These are phyloP conservation scores for Labeo rohita DNA, from an alignment of 2,113 vertebrate genomes.

Conservation along the genomic window DNA sequence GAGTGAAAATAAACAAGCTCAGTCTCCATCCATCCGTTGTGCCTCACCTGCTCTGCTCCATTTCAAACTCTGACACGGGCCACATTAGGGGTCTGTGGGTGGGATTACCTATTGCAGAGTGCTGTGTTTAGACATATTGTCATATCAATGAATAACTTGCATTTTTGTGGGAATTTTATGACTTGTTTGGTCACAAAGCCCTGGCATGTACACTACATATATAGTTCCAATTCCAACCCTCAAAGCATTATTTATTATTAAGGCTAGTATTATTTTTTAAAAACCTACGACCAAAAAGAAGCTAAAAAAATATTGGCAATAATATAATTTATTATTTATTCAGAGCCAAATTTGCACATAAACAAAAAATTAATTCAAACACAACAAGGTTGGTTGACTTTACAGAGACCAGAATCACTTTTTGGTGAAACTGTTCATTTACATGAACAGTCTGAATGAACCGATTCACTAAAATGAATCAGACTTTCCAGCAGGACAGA, in stretches of 20 bases:
- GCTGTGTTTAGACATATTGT: background rate
- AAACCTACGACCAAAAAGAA: background rate
- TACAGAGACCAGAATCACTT: no score
- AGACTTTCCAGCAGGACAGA: no score
- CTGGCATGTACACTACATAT: background rate
- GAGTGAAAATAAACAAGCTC: slow-evolving; percentile 74
- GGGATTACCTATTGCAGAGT: slow-evolving; percentile 11
- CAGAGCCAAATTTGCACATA: background rate
- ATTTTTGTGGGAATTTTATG: slow-evolving; percentile 17
- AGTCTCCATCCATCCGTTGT: slow-evolving; percentile 66
- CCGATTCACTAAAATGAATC: no score
- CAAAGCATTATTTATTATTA: background rate
- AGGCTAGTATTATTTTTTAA: background rate
- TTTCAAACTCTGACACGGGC: slow-evolving; percentile 26
- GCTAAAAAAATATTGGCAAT: background rate
- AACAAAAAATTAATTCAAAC: background rate
- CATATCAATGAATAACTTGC: background rate
- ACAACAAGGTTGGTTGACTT: no score
- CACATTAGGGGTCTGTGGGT: slow-evolving; percentile 28
- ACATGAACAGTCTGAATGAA: no score
- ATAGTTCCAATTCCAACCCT: background rate
- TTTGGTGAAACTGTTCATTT: no score
- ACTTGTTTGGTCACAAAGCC: background rate
- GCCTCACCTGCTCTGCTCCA: slow-evolving; percentile 24
- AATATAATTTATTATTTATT: background rate